Conservation (phyloP, 1,140 invertebrate species). For the Hyposmocoma kahamanoa region DNA sequence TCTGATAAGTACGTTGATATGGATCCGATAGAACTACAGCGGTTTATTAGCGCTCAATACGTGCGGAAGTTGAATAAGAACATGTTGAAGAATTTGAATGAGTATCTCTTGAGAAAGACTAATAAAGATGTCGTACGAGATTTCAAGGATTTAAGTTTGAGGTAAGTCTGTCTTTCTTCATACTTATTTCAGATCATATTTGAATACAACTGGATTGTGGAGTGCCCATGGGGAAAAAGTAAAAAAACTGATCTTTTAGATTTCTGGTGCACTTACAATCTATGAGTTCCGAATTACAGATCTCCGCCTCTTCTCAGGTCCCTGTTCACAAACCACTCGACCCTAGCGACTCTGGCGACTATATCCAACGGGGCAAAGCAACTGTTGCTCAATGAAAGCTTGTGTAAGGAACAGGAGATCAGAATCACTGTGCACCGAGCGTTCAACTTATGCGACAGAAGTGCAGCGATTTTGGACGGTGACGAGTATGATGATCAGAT, state of each 20-base stretch:
- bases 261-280: too few relatives aligned
- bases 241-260: too few relatives aligned
- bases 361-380: conserved; percentile 30
- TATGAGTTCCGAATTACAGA: too few relatives aligned
- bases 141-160: conserved; percentile 37
- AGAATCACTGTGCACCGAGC: conserved; percentile 40
- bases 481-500: conserved; percentile 33
- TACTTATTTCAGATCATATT: neutral
- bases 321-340: conserved; percentile 31
- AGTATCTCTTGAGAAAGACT: conserved; percentile 44
- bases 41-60: conserved; percentile 52
- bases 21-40: conserved; percentile 50
- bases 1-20: conserved; percentile 28
- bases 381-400: conserved; percentile 28
- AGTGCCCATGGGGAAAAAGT: too few relatives aligned
- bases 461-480: conserved; percentile 22
- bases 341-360: conserved; percentile 17
- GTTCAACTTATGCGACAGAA: conserved; percentile 47
- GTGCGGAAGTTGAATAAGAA: conserved; percentile 52
- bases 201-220: too few relatives aligned
- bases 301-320: conserved; percentile 27
- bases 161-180: conserved; percentile 22
- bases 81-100: conserved; percentile 37
- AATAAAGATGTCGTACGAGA: conserved; percentile 57
- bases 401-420: conserved; percentile 47